These are phyloP conservation scores for Mormyrus iriodes DNA, from an alignment of 2,113 vertebrate species.

Conservation along the genomic window DNA sequence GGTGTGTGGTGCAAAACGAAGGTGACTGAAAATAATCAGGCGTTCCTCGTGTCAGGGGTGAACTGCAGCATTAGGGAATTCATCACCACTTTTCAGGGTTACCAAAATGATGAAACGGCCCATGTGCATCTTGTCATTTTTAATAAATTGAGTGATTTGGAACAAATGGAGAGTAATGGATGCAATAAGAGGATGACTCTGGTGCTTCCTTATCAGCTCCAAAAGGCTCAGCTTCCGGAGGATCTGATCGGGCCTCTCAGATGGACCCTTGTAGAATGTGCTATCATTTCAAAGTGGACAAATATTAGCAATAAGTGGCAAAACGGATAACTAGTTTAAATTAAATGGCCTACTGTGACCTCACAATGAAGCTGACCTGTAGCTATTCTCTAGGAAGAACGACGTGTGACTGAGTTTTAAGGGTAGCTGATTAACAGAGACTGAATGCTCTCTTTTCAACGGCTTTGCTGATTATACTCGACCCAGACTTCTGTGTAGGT, in stretches of 20 bases:
- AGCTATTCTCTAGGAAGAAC: background rate
- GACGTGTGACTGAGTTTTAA: background rate
- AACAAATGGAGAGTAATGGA: conserved; percentile 13
- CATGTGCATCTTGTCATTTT: background rate
- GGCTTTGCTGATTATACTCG: background rate
- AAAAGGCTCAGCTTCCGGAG: background rate
- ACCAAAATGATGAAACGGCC: background rate
- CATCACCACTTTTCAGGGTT: background rate
- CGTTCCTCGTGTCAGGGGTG: background rate
- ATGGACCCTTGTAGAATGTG: background rate
- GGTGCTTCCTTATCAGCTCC: background rate
- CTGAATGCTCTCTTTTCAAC: background rate
- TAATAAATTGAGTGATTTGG: background rate
- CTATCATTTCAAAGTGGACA: background rate
- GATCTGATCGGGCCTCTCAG: background rate
- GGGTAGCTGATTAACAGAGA: background rate
- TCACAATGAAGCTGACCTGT: background rate
- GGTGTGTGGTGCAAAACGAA: background rate
- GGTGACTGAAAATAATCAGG: background rate
- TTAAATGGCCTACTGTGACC: background rate
- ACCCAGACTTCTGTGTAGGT: background rate
- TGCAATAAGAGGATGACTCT: background rate
- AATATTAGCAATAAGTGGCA: background rate
- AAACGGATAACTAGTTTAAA: background rate
- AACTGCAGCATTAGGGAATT: background rate